Percentiles rank a stretch among this genome's conserved stretches.
Conservation (phyloP, 2,888 invertebrate species). For the Sympetrum striolatum region DNA sequence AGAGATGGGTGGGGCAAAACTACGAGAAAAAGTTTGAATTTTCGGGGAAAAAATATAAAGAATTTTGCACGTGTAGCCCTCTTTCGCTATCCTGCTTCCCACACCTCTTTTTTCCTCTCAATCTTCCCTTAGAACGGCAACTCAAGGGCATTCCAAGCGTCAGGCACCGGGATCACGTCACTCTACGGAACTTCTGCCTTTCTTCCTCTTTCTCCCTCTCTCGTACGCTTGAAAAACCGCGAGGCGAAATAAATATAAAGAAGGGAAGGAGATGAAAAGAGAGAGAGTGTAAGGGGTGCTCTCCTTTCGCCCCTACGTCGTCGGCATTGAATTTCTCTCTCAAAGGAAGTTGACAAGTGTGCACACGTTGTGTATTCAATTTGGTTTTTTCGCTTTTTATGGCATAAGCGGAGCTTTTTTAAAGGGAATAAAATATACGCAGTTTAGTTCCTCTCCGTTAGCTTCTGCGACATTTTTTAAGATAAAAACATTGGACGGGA, state of each 20-base stretch:
- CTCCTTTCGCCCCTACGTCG: not conserved
- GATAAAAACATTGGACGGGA: not conserved
- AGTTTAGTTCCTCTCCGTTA: not conserved
- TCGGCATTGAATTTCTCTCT: not conserved
- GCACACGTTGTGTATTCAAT: not conserved
- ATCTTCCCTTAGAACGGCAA: not conserved
- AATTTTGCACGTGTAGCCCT: conserved; percentile 8
- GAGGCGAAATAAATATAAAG: not conserved
- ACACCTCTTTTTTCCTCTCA: not conserved
- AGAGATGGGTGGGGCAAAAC: not conserved
- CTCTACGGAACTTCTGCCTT: conserved; percentile 6
- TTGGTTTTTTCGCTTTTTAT: not conserved
- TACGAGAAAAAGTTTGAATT: not conserved
- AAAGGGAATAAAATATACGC: not conserved
- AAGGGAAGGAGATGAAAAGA: not conserved
- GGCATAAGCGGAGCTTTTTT: not conserved
- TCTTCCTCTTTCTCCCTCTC: not conserved
- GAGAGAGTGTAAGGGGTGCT: not conserved
- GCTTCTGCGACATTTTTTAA: not conserved
- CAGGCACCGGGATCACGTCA: conserved; percentile 32
- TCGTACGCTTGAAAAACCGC: not conserved
- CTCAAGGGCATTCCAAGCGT: conserved; percentile 31
- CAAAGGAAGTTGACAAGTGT: not conserved
- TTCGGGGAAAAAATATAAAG: not conserved
- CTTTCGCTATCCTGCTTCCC: not conserved